phyloP scores from a whole-genome alignment of 1,140 invertebrate genomes.

The Trichogramma pretiosum region DNA sequence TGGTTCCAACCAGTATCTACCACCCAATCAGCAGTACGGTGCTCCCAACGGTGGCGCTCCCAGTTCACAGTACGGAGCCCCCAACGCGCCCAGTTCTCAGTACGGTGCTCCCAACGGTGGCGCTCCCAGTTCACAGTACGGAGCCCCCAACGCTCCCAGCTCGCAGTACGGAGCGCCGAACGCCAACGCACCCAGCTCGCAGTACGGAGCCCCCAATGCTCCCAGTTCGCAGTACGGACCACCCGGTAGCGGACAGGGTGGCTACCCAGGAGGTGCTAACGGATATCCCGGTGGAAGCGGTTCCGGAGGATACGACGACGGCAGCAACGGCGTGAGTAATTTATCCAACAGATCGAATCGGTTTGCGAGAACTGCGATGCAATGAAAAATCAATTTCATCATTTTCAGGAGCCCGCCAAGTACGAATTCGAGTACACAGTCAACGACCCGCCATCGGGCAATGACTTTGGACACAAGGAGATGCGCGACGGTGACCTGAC shows the following conservation, averaged over 20 bases:
- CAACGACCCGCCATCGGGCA: conserved; percentile 33
- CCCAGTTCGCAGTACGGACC: background rate
- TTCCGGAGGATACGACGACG: conserved; percentile 33
- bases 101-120: conserved; percentile 22
- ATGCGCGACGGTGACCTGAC: conserved; percentile 36
- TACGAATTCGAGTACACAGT: conserved; percentile 44
- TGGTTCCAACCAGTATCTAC: conserved; percentile 47
- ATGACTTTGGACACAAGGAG: conserved; percentile 41
- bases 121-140: background rate
- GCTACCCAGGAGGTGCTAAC: conserved; percentile 21
- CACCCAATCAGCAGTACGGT: conserved; percentile 31
- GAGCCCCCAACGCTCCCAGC: background rate
- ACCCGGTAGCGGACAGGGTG: background rate
- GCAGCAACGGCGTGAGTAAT: conserved; percentile 39
- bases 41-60: conserved; percentile 19
- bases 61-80: background rate
- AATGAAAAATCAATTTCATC: background rate
- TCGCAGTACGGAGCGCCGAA: background rate
- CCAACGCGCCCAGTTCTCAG: too few species aligned
- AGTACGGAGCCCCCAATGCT: conserved; percentile 8
- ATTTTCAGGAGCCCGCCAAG: conserved; percentile 30
- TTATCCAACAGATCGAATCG: too few species aligned
- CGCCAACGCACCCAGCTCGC: conserved; percentile 30
- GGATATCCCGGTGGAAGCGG: conserved; percentile 30
- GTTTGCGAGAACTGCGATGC: background rate